A percentile compares a stretch with the other conserved stretches of the same genome.
These are phyloP conservation scores for Villa cingulata DNA, from an alignment of 2,888 invertebrate genomes.

Conservation along the genomic window DNA sequence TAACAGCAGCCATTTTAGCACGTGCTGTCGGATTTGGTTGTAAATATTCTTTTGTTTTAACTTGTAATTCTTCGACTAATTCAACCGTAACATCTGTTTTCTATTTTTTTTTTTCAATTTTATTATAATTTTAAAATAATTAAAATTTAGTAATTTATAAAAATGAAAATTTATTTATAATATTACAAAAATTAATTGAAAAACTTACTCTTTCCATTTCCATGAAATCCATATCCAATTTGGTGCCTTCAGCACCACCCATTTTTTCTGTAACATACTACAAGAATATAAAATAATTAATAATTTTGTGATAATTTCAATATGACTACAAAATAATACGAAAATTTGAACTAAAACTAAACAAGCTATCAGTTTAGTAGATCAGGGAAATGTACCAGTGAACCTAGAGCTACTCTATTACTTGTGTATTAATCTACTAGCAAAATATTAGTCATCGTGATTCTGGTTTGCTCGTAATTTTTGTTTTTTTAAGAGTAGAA, in stretches of 20 bases:
- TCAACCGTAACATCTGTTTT: conserved; percentile 98
- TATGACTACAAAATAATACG: too few relatives aligned
- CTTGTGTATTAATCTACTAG: too few relatives aligned
- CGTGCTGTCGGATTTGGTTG: conserved; percentile 97
- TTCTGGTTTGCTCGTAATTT: too few relatives aligned
- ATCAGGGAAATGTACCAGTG: too few relatives aligned
- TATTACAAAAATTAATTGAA: conserved; percentile 4
- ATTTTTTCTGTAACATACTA: conserved; percentile 99
- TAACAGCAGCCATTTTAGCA: conserved; percentile 89
- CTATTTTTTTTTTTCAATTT: conserved; percentile 37
- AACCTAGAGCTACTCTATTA: too few relatives aligned
- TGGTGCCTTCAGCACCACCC: conserved; percentile 99
- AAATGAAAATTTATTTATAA: too few relatives aligned
- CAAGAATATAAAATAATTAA: conserved; percentile 32
- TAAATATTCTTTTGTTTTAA: conserved; percentile 95
- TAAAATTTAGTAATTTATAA: neutral
- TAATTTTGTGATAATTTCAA: too few relatives aligned
- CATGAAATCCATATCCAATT: conserved; percentile 94
- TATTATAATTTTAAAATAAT: conserved; percentile 12
- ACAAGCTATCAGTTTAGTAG: too few relatives aligned
- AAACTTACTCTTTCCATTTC: conserved; percentile 96
- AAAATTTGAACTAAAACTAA: too few relatives aligned
- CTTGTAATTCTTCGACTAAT: conserved; percentile 89
- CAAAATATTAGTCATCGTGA: too few relatives aligned
- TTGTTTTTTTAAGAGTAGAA: too few relatives aligned